Percentiles rank a stretch among this genome's conserved stretches.
These are phyloP conservation scores for Diacarnus erythraeanus DNA, from an alignment of 37 sponge, comb jelly and placozoan genomes.

Conservation along the genomic window DNA sequence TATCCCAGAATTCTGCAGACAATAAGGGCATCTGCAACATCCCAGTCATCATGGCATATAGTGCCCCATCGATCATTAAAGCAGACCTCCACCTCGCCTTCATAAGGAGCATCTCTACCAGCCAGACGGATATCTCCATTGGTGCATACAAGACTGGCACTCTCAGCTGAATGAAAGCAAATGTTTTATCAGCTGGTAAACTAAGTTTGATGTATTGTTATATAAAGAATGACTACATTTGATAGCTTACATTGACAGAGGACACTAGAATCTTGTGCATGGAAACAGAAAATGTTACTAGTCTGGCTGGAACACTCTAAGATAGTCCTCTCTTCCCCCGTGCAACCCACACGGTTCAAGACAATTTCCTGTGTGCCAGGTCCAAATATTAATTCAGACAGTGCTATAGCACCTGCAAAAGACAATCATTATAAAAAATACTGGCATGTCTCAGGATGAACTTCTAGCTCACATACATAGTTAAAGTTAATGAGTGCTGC, in stretches of 20 bases:
- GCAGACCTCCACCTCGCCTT: slow-evolving; percentile 38
- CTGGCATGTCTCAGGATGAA: not conserved
- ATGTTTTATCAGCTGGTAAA: not conserved
- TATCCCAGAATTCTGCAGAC: slow-evolving; percentile 29
- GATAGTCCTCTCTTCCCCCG: slow-evolving; percentile 28
- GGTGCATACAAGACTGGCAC: slow-evolving; percentile 7
- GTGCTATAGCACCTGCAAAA: slow-evolving; percentile 32
- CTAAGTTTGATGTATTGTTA: no score
- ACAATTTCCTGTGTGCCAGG: not conserved
- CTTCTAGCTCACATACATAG: not conserved
- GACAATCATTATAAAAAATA: not conserved
- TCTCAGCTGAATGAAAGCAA: slow-evolving; percentile 20
- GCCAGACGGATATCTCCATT: slow-evolving; percentile 40
- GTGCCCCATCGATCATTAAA: slow-evolving; percentile 48
- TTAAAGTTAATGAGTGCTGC: no score
- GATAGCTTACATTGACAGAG: slow-evolving; percentile 24
- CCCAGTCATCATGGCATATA: slow-evolving; percentile 28
- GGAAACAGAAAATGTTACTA: slow-evolving; percentile 10
- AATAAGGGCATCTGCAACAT: slow-evolving; percentile 12
- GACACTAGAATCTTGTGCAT: slow-evolving; percentile 36
- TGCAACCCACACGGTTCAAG: slow-evolving; percentile 10
- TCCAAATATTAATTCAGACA: slow-evolving; percentile 34
- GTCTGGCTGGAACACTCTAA: not conserved
- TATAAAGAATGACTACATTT: no score
- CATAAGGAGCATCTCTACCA: slow-evolving; percentile 10